Evolutionary conservation across 2,797 vertebrate species (phyloP).

Genomic region (Lagodon rhomboides): DNA sequence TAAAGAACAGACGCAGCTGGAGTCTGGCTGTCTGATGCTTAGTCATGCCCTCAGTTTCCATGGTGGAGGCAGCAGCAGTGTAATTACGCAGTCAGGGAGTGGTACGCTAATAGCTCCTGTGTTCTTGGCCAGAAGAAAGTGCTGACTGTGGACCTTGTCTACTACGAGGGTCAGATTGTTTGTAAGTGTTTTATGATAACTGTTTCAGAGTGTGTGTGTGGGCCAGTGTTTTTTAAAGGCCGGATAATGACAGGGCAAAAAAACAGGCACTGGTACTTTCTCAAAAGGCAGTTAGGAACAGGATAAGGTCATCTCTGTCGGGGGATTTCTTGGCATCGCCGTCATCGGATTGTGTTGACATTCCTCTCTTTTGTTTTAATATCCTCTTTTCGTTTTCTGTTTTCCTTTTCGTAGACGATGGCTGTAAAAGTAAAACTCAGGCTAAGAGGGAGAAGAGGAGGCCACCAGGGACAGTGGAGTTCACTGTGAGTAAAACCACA

Average conservation of each 20-base stretch:
- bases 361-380: background rate
- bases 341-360: background rate
- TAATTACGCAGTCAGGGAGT: conserved; percentile 54
- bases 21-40: conserved; percentile 49
- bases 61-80: conserved; percentile 42
- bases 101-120: conserved; percentile 60
- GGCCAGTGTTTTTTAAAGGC: conserved; percentile 20
- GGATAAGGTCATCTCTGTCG: background rate
- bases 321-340: background rate
- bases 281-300: conserved; percentile 10
- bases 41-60: conserved; percentile 60
- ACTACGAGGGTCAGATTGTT: conserved; percentile 56
- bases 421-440: conserved; percentile 85
- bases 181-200: conserved; percentile 48
- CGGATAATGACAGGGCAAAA: conserved; percentile 25
- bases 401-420: conserved; percentile 82
- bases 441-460: conserved; percentile 93
- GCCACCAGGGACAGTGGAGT: conserved; percentile 92
- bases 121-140: conserved; percentile 58
- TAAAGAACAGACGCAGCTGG: conserved; percentile 24
- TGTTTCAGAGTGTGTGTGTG: conserved; percentile 24
- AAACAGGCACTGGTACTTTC: conserved; percentile 19
- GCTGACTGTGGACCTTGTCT: conserved; percentile 60
- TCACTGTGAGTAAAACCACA: conserved; percentile 88
- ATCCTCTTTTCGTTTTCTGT: conserved; percentile 26